Percentiles rank a stretch among this genome's conserved stretches.
phyloP scores from a whole-genome alignment of 1,140 invertebrate species.

The Agrilus planipennis region DNA sequence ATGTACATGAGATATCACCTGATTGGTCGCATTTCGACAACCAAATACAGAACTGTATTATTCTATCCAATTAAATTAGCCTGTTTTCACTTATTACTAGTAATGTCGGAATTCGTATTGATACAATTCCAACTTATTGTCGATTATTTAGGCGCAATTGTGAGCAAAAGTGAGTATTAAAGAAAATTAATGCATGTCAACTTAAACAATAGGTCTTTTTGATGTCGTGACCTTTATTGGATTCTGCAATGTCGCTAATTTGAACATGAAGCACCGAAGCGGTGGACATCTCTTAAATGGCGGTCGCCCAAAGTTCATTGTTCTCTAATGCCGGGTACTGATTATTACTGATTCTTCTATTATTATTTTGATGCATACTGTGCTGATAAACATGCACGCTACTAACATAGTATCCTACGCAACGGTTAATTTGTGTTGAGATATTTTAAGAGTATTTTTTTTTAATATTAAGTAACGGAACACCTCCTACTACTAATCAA shows the following conservation, averaged over 20 bases:
- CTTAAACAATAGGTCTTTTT: slow-evolving; percentile 13
- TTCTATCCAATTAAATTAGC: slow-evolving; percentile 38
- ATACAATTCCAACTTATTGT: too few relatives aligned
- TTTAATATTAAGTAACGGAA: not conserved
- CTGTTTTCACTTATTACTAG: slow-evolving; percentile 30
- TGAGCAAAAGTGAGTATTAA: not conserved
- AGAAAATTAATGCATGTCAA: not conserved
- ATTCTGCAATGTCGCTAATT: slow-evolving; percentile 23
- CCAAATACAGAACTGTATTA: slow-evolving; percentile 32
- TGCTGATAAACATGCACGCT: not conserved
- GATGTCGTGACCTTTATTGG: slow-evolving; percentile 18
- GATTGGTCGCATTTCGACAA: slow-evolving; percentile 46
- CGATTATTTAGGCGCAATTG: slow-evolving; percentile 1
- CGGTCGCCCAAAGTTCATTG: slow-evolving; percentile 33
- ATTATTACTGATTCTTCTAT: too few relatives aligned
- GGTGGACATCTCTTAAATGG: slow-evolving; percentile 30
- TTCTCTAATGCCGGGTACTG: slow-evolving; percentile 27
- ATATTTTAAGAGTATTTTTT: too few relatives aligned
- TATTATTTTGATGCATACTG: too few relatives aligned
- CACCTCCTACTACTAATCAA: slow-evolving; percentile 24
- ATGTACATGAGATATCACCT: slow-evolving; percentile 47
- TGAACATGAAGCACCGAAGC: slow-evolving; percentile 18
- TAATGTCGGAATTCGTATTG: slow-evolving; percentile 22
- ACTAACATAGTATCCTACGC: too few relatives aligned
- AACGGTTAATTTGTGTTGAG: too few relatives aligned